These are phyloP conservation scores for Parthenolecanium corni DNA, from an alignment of 2,888 invertebrate species.

Conservation along the genomic window DNA sequence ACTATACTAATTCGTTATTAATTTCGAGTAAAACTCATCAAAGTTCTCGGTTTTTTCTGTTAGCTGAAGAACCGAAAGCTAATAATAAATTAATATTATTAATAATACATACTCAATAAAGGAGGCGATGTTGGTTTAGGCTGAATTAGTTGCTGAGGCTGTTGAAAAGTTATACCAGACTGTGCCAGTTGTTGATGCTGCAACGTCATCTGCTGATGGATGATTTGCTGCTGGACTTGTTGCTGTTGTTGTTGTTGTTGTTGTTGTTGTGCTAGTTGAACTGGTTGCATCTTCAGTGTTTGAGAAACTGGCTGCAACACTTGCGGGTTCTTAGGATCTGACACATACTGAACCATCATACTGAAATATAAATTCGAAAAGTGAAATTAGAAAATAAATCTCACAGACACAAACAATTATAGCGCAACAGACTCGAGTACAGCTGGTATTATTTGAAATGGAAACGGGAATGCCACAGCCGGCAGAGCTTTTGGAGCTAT, in stretches of 20 bases:
- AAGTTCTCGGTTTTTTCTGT: no score
- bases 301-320: slow-evolving; percentile 31
- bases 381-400: no score
- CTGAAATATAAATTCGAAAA: background rate
- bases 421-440: no score
- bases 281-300: slow-evolving; percentile 37
- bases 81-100: no score
- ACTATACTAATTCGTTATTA: no score
- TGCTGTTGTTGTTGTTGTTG: slow-evolving; percentile 41
- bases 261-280: slow-evolving; percentile 37
- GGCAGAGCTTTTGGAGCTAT: no score
- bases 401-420: no score
- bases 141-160: slow-evolving; percentile 20
- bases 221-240: slow-evolving; percentile 32
- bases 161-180: slow-evolving; percentile 20
- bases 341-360: background rate
- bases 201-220: background rate
- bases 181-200: background rate
- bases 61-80: no score
- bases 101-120: slow-evolving; percentile 32
- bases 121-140: slow-evolving; percentile 18
- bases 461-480: no score
- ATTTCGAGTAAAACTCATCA: no score
- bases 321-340: slow-evolving; percentile 34
- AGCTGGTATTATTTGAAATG: no score